Evolutionary conservation across 2,797 vertebrate species (phyloP).

Genomic region (Spatula clypeata): DNA sequence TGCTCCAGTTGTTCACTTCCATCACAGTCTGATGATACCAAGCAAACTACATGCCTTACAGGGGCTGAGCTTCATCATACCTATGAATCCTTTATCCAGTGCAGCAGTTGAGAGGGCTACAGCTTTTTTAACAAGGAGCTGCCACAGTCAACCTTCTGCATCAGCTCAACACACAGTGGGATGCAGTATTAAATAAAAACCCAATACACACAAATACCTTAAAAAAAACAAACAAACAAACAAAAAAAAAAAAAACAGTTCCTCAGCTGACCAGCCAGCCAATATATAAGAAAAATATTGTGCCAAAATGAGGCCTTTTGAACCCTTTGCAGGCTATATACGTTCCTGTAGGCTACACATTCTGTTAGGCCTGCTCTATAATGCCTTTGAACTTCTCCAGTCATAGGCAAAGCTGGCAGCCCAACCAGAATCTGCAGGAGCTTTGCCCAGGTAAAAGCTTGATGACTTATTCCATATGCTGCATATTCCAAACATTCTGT

Average conservation of each 20-base stretch:
- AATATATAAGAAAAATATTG: background rate
- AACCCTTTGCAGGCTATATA: background rate
- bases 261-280: background rate
- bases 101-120: background rate
- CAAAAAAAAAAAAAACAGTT: background rate
- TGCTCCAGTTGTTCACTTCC: background rate
- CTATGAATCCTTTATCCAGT: background rate
- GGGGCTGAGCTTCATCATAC: fast-evolving
- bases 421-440: background rate
- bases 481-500: background rate
- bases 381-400: background rate
- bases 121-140: background rate
- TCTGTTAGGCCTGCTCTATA: background rate
- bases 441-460: background rate
- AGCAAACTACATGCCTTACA: fast-evolving
- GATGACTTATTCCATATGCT: fast-evolving
- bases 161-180: fast-evolving
- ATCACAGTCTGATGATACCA: fast-evolving
- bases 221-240: no score
- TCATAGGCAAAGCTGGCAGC: background rate
- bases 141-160: background rate
- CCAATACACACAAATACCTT: background rate
- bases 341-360: background rate
- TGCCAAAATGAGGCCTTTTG: background rate
- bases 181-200: background rate